Conservation (phyloP, 1,140 invertebrate genomes). For the Zophobas atratus region DNA sequence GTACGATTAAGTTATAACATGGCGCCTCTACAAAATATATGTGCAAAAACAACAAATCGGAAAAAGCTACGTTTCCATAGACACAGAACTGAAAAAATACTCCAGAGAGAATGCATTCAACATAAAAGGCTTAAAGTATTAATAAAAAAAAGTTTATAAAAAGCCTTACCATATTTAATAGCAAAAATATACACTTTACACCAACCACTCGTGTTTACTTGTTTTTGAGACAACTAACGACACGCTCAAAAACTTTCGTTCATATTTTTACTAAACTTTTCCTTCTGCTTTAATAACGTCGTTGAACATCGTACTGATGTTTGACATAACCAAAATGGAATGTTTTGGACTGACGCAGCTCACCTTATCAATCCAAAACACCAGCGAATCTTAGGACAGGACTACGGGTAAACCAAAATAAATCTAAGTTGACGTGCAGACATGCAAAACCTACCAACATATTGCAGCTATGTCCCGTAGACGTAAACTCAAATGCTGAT, state of each 20-base stretch:
- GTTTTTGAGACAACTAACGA: no score
- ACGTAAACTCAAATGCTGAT: constrained; percentile 60
- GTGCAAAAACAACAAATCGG: no score
- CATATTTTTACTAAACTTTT: no score
- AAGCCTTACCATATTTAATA: constrained; percentile 35
- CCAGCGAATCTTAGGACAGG: not conserved
- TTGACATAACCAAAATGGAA: no score
- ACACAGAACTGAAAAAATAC: no score
- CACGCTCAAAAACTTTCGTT: no score
- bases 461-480: constrained; percentile 36
- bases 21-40: no score
- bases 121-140: not conserved
- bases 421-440: constrained; percentile 14
- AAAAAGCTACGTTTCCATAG: no score
- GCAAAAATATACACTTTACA: constrained; percentile 5
- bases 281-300: no score
- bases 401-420: not conserved
- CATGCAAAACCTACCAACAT: constrained; percentile 56
- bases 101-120: constrained; percentile 10
- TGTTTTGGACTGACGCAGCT: no score
- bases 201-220: not conserved
- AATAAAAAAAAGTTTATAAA: constrained; percentile 24
- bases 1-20: no score
- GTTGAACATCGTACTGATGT: no score
- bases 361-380: not conserved